phyloP scores from a whole-genome alignment of 2,888 invertebrate species.

The Gnatocerus cornutus region DNA sequence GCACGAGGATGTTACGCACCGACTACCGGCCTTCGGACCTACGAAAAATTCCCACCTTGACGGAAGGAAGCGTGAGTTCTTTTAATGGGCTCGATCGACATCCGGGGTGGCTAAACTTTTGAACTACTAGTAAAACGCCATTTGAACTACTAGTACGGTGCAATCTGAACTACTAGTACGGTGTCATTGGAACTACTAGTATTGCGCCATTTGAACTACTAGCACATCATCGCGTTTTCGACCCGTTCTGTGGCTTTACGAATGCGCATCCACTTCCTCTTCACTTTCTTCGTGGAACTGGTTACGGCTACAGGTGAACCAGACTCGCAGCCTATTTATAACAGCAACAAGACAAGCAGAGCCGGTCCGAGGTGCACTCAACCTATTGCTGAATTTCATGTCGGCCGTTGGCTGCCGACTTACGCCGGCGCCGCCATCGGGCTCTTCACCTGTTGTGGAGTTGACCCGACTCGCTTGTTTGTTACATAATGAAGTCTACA shows the following conservation, averaged over 20 bases:
- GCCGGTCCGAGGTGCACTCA: conserved; percentile 39
- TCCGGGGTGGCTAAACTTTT: no score
- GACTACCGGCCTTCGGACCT: conserved; percentile 22
- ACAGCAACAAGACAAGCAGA: conserved; percentile 42
- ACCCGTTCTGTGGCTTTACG: no score
- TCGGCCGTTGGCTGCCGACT: conserved; percentile 30
- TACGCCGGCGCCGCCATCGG: conserved; percentile 24
- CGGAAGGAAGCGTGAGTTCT: conserved; percentile 15
- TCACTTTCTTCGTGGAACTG: conserved; percentile 44
- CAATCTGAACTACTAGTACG: no score
- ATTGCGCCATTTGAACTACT: no score
- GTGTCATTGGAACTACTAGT: no score
- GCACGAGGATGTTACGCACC: conserved; percentile 24
- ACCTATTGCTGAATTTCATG: conserved; percentile 31
- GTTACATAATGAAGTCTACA: conserved; percentile 12
- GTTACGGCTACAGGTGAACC: conserved; percentile 42
- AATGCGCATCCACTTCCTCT: conserved; percentile 22
- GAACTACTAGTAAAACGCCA: no score
- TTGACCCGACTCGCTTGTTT: conserved; percentile 1
- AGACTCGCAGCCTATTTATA: conserved; percentile 48
- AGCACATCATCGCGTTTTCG: no score
- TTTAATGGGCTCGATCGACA: background rate
- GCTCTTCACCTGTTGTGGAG: conserved; percentile 1
- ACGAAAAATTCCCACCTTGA: conserved; percentile 18
- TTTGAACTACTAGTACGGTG: no score